Conservation (phyloP, 2,888 invertebrate species). For the Troglohyphantes excavatus region DNA sequence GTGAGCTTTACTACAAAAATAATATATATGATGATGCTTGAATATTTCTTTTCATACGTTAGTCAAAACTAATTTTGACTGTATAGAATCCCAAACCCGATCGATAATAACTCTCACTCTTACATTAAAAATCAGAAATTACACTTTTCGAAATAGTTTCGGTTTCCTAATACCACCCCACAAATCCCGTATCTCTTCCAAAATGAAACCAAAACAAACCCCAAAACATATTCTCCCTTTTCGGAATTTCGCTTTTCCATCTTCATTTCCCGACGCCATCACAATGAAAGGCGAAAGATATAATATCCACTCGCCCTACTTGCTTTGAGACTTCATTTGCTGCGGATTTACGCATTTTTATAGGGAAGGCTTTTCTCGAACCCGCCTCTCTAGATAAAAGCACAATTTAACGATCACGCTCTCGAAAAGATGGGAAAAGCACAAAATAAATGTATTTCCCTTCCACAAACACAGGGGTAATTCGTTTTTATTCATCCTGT, state of each 20-base stretch:
- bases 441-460: not conserved
- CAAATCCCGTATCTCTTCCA: not conserved
- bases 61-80: no score
- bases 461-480: not conserved
- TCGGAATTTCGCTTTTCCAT: not conserved
- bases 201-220: not conserved
- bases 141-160: no score
- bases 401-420: conserved; percentile 23
- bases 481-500: not conserved
- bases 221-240: not conserved
- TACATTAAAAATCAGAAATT: no score
- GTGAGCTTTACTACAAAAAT: no score
- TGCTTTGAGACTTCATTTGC: conserved; percentile 48
- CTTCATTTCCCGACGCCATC: conserved; percentile 8
- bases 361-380: not conserved
- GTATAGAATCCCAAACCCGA: no score
- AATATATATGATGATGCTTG: no score
- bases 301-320: conserved; percentile 26
- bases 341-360: conserved; percentile 25
- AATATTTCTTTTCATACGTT: no score
- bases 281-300: conserved; percentile 20
- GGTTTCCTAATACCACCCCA: no score
- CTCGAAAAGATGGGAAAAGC: not conserved
- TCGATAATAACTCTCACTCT: no score
- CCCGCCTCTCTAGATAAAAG: not conserved